These are phyloP conservation scores for Euphonia xanthogaster DNA, from an alignment of 2,797 vertebrate genomes.

Conservation along the genomic window DNA sequence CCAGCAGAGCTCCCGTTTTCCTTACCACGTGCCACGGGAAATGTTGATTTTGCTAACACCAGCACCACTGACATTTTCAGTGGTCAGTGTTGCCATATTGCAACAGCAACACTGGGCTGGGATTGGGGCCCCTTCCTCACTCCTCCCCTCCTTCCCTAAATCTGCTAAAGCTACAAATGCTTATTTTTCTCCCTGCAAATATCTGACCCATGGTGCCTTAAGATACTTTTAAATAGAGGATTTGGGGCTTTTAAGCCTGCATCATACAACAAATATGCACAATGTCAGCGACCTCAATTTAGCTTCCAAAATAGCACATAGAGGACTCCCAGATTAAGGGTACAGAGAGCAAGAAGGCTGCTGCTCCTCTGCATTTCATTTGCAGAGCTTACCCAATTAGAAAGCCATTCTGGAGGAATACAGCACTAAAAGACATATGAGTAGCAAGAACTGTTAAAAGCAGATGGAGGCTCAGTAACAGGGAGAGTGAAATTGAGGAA, in stretches of 20 bases:
- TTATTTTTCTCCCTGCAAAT: constrained; percentile 38
- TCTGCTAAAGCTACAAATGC: not conserved
- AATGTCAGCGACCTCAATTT: constrained; percentile 48
- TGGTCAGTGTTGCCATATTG: not conserved
- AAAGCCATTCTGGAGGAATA: constrained; percentile 48
- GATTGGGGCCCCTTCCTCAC: not conserved
- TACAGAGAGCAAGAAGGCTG: constrained; percentile 38
- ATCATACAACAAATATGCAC: constrained; percentile 62
- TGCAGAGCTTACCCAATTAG: constrained; percentile 57
- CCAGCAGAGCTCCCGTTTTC: not conserved
- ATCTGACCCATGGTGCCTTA: constrained; percentile 9
- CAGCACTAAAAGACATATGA: constrained; percentile 12
- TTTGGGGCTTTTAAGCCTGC: constrained; percentile 40
- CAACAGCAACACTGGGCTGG: not conserved
- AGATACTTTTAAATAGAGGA: constrained; percentile 31
- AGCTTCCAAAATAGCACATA: constrained; percentile 55
- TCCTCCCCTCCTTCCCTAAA: not conserved
- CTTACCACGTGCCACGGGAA: not conserved
- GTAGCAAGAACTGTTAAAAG: constrained; percentile 37
- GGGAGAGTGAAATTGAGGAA: constrained; percentile 43
- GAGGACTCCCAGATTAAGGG: constrained; percentile 52
- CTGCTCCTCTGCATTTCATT: constrained; percentile 56
- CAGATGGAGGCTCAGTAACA: constrained; percentile 42
- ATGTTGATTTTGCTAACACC: not conserved
- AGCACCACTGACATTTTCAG: not conserved